phyloP scores from a whole-genome alignment of 2,888 invertebrate genomes.

The Platerodrilus igneus region DNA sequence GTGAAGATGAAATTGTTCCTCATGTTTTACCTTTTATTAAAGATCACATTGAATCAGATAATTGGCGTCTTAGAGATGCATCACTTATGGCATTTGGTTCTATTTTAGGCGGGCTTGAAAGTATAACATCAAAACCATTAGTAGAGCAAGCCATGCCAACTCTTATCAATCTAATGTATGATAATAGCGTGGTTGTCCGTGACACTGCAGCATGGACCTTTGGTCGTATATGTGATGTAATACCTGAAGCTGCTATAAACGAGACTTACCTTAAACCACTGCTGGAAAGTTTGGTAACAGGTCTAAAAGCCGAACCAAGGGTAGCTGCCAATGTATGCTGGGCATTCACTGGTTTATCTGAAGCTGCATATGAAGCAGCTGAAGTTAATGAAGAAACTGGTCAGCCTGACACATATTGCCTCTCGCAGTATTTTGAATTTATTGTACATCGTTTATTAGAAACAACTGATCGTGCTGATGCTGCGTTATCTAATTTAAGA shows the following conservation, averaged over 20 bases:
- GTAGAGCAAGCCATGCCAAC: slow-evolving; percentile 97
- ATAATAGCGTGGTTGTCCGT: slow-evolving; percentile 87
- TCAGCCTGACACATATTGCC: slow-evolving; percentile 85
- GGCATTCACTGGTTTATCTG: slow-evolving; percentile 94
- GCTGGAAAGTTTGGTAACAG: slow-evolving; percentile 75
- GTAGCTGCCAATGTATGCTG: slow-evolving; percentile 99
- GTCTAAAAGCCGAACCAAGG: slow-evolving; percentile 87
- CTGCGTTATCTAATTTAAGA: slow-evolving; percentile 86
- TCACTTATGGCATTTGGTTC: slow-evolving; percentile 98
- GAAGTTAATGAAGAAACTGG: slow-evolving; percentile 61
- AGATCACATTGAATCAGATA: slow-evolving; percentile 85
- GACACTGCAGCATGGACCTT: slow-evolving; percentile 99
- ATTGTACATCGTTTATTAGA: slow-evolving; percentile 88
- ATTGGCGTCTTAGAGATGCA: slow-evolving; percentile 86
- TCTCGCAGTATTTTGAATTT: slow-evolving; percentile 90
- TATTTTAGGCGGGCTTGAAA: slow-evolving; percentile 76
- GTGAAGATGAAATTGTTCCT: slow-evolving; percentile 95
- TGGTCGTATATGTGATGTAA: slow-evolving; percentile 95
- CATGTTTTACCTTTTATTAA: slow-evolving; percentile 95
- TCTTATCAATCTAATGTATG: slow-evolving; percentile 91
- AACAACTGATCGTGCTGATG: slow-evolving; percentile 92
- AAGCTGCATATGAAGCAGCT: slow-evolving; percentile 92
- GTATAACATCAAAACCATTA: slow-evolving; percentile 79
- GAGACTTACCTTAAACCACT: slow-evolving; percentile 77
- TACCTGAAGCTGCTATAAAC: slow-evolving; percentile 91